Conservation (phyloP, 2,113 vertebrate genomes). For the Scortum barcoo region DNA sequence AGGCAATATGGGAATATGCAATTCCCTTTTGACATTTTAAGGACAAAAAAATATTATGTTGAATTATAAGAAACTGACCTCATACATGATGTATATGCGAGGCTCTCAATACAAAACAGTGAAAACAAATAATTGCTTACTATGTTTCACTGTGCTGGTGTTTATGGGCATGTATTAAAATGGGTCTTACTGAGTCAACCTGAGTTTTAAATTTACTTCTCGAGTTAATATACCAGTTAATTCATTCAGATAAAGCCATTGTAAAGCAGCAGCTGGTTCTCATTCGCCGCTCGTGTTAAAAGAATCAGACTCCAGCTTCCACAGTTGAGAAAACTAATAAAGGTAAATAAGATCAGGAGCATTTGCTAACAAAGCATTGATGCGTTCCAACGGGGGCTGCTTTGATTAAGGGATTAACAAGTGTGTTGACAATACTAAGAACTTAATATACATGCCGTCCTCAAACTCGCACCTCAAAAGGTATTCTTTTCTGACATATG, state of each 20-base stretch:
- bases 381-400: constrained; percentile 32
- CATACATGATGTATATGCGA: background rate
- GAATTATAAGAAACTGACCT: background rate
- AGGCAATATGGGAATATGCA: background rate
- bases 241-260: constrained; percentile 24
- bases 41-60: background rate
- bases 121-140: background rate
- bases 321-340: constrained; percentile 43
- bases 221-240: constrained; percentile 7
- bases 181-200: too few relatives aligned
- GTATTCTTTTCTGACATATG: constrained; percentile 61
- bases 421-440: constrained; percentile 27
- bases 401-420: constrained; percentile 56
- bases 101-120: background rate
- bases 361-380: constrained; percentile 44
- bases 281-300: background rate
- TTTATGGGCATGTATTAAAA: background rate
- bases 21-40: background rate
- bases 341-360: constrained; percentile 46
- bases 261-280: constrained; percentile 4
- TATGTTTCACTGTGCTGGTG: background rate
- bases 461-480: constrained; percentile 39
- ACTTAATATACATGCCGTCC: constrained; percentile 34
- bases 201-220: constrained; percentile 4
- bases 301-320: background rate